Conservation (phyloP, 2,113 vertebrate species). For the pig (Sus scrofa) region T2T-Sscrofa CM000824.6:214743001-214743500, state of each 20-base stretch:
- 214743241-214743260: background rate
- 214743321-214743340: background rate
- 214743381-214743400: background rate
- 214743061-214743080: background rate
- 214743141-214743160: conserved; percentile 15
- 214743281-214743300: background rate
- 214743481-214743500: background rate
- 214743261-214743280: background rate
- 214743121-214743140: background rate
- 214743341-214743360: background rate
- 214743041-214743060: background rate
- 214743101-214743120: background rate
- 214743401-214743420: background rate
- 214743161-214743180: background rate
- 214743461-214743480: background rate
- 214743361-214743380: background rate
- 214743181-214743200: background rate
- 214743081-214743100: background rate
- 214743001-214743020: background rate
- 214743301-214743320: background rate
- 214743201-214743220: background rate
- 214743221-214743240: background rate
- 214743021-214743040: background rate
- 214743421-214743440: background rate
- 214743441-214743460: background rate